Conservation (phyloP, 2,888 invertebrate species). For the Coleophora deauratella region DNA sequence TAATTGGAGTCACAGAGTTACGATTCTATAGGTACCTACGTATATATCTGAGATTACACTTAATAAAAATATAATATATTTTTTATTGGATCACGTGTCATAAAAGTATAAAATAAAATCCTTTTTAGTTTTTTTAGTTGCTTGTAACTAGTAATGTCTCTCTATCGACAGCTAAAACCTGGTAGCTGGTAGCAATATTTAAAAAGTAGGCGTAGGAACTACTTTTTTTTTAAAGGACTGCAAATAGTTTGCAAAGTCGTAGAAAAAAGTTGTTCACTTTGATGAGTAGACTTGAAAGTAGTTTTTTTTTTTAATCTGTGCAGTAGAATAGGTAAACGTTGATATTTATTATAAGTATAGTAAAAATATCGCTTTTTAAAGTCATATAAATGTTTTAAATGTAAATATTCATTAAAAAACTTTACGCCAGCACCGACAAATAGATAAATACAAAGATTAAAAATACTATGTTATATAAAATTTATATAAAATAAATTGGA, state of each 20-base stretch:
- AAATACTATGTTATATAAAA: conserved; percentile 2
- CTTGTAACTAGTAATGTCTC: too few species aligned
- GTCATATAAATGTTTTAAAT: background rate
- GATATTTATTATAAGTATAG: background rate
- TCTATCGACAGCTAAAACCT: too few species aligned
- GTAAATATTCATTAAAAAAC: background rate
- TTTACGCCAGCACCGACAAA: background rate
- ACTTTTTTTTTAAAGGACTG: too few species aligned
- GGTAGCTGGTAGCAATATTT: too few species aligned
- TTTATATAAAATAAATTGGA: conserved; percentile 9
- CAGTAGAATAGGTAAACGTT: background rate
- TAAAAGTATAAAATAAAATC: too few species aligned
- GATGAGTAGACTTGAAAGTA: background rate
- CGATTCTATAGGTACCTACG: conserved; percentile 11
- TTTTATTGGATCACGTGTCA: background rate
- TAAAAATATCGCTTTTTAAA: background rate
- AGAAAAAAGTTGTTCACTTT: background rate
- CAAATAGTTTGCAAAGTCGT: too few species aligned
- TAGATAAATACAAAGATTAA: background rate
- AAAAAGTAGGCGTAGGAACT: too few species aligned
- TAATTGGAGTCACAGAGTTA: conserved; percentile 23
- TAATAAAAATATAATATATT: background rate
- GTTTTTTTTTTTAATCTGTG: background rate
- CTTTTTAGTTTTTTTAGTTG: too few species aligned
- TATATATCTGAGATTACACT: background rate